Evolutionary conservation across 2,113 vertebrate species (phyloP).

Genomic region (Ranitomeya imitator): DNA sequence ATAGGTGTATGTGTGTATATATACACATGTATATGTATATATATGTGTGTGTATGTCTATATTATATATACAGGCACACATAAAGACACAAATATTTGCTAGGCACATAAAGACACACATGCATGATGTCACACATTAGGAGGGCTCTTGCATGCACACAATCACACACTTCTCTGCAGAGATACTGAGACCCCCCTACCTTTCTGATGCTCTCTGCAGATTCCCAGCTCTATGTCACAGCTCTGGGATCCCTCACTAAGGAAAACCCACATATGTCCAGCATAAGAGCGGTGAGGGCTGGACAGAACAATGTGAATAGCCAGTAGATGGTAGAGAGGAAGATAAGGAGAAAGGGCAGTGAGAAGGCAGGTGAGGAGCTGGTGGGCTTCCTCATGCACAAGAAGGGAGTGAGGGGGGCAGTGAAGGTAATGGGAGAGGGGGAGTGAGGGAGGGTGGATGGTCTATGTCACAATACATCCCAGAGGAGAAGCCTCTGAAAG

Average conservation of each 20-base stretch:
- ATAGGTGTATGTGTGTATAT: not conserved
- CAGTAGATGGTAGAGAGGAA: slow-evolving; percentile 1
- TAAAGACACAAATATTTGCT: not conserved
- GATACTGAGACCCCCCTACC: slow-evolving; percentile 22
- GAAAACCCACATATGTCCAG: slow-evolving; percentile 45
- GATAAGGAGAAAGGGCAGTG: slow-evolving; percentile 7
- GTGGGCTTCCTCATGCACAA: slow-evolving; percentile 20
- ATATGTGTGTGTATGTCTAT: no score
- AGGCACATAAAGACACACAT: not conserved
- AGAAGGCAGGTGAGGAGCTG: slow-evolving; percentile 2
- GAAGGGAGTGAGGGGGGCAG: slow-evolving; percentile 3
- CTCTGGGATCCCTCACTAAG: slow-evolving; percentile 44
- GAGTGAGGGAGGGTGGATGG: slow-evolving; percentile 22
- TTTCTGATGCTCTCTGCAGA: slow-evolving; percentile 35
- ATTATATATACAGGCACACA: not conserved
- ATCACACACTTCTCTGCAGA: slow-evolving; percentile 3
- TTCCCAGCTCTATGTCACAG: slow-evolving; percentile 49
- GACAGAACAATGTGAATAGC: not conserved
- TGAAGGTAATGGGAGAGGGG: slow-evolving; percentile 41
- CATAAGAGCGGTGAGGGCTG: not conserved
- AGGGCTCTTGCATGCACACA: not conserved
- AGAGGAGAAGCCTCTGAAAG: slow-evolving; percentile 36
- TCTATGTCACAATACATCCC: slow-evolving; percentile 43
- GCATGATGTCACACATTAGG: not conserved
- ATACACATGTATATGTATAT: not conserved